Conservation (phyloP, 2,888 invertebrate genomes). For the Micoletzkya japonica region DNA sequence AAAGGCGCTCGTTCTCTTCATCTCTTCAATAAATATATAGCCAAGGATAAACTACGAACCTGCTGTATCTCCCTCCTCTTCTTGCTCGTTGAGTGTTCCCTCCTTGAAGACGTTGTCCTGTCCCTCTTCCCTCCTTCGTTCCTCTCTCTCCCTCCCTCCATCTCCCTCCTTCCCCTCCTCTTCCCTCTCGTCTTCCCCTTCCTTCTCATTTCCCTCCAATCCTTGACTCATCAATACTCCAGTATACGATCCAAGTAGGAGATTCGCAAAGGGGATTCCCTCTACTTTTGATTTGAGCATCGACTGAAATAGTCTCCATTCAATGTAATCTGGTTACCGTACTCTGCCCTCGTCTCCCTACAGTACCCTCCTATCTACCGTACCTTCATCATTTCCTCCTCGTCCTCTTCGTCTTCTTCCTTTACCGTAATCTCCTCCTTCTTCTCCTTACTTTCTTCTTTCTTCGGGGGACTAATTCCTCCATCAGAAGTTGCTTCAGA, state of each 20-base stretch:
- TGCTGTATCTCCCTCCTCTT: too few relatives aligned
- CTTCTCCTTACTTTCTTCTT: neutral
- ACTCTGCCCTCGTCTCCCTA: neutral
- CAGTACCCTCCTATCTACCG: too few relatives aligned
- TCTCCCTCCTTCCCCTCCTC: neutral
- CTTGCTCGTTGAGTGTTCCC: too few relatives aligned
- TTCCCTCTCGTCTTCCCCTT: neutral
- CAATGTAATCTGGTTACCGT: neutral
- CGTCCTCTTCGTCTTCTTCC: neutral
- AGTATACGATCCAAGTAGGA: constrained; percentile 33
- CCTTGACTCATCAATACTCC: constrained; percentile 12
- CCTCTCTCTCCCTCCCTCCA: neutral
- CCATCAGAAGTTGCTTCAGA: too few relatives aligned
- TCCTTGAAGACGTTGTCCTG: neutral
- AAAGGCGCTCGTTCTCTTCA: too few relatives aligned
- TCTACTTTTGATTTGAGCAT: constrained; percentile 6
- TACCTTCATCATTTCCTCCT: neutral
- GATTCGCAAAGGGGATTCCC: constrained; percentile 34
- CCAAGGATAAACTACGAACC: too few relatives aligned
- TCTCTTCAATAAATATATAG: too few relatives aligned
- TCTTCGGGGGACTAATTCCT: too few relatives aligned
- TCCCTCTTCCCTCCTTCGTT: constrained; percentile 5
- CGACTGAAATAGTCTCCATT: neutral
- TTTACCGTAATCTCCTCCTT: neutral
- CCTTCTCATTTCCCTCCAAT: neutral